A percentile compares a stretch with the other conserved stretches of the same genome.
These are phyloP conservation scores for Dendrocincla fuliginosa DNA, from an alignment of 2,797 vertebrate species.

Conservation along the genomic window DNA sequence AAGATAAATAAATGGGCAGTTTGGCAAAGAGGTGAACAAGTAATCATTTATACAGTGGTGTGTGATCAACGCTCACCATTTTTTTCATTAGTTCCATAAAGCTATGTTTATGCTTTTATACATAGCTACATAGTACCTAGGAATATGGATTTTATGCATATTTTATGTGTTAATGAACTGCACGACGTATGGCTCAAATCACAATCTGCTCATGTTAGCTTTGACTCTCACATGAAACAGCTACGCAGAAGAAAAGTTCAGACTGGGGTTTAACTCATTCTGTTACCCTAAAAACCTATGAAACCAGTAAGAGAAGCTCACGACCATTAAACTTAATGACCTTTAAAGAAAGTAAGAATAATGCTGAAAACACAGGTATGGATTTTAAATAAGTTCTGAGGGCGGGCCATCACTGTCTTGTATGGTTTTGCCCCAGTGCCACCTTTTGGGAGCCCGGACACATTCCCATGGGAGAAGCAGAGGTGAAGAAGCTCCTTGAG, in stretches of 20 bases:
- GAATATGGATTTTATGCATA: conserved; percentile 30
- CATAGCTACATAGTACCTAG: neutral
- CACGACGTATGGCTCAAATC: neutral
- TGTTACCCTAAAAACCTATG: neutral
- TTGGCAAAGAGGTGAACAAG: neutral
- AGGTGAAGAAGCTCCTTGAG: neutral
- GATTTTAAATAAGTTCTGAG: neutral
- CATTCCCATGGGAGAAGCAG: neutral
- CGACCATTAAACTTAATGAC: neutral
- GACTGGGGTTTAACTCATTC: neutral
- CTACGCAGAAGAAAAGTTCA: neutral
- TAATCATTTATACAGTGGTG: neutral
- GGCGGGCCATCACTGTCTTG: neutral
- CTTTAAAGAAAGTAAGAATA: neutral
- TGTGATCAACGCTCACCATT: neutral
- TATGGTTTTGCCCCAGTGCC: neutral
- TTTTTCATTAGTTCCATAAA: conserved; percentile 13
- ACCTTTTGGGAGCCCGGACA: neutral
- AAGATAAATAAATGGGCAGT: conserved; percentile 10
- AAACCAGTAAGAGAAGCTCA: neutral
- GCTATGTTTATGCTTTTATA: neutral
- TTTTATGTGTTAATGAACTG: neutral
- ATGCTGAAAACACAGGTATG: neutral
- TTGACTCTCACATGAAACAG: neutral
- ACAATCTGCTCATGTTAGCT: neutral